Base-by-base conservation (phyloP, 2,888 invertebrate species). In the Agelastica alni region DNA sequence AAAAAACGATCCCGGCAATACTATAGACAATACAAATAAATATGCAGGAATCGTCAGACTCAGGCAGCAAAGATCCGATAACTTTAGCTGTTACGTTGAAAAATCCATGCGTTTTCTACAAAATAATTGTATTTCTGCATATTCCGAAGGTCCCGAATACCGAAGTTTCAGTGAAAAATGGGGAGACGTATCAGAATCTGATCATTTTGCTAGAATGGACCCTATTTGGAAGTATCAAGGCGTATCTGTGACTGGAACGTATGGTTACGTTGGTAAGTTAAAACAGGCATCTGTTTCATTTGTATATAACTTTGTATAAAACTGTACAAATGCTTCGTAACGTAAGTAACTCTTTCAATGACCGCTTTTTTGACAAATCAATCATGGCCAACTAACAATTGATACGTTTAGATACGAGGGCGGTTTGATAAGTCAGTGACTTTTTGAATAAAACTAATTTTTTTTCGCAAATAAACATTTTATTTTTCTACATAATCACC, bases 1-100 rank as follows among this genome's bases (percentile, higher is more conserved):
- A 5, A 51, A 58, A 9, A 44, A 58, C 0, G 58, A 62, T 26
- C 60, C 67, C 9, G 72, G 71, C 14, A 58, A 67, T 57, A 68
- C 66, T 10, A 59, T 62, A 3, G 72, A 72, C 56, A 63, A 64
- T 20, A 51, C 57, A 4, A 72, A 69, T 32, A 70, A 68, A 56
- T 64, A 65, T 44, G 41, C 72, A 9, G 72, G 72, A 12, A 59
- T 68, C 2, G 60, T 61, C 2, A 58, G 70, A 6, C 48, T 70
- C 4, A 52, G 69, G n/a, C 70, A 71, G 37, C 63, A 67, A n/a
- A 42, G 53, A 36, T 36, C 48, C n/a, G 14, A 28, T 17, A 56
- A 55, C 18, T n/a, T 36, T 1, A 39, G 44, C 5, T 65, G 65
- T 43, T 12, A 30, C 3, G 53, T 69, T 1, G 52, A 61, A 3